A percentile compares a stretch with the other conserved stretches of the same genome.
These are phyloP conservation scores for Drosophila kepulauana DNA, from an alignment of 1,140 invertebrate genomes.

Conservation along the genomic window DNA sequence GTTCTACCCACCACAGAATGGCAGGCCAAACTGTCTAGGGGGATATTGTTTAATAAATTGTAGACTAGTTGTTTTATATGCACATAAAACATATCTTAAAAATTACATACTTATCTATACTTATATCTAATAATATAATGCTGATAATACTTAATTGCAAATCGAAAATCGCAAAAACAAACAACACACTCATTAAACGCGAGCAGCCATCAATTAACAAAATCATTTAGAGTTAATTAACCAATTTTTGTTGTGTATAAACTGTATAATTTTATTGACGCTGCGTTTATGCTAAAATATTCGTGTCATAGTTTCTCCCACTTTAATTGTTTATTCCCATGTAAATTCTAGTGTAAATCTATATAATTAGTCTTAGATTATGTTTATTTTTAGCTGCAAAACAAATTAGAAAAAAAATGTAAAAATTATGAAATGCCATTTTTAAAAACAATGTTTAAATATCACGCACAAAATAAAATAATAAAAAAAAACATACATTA, in stretches of 20 bases:
- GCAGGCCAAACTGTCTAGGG: conserved; percentile 80
- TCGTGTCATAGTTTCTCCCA: conserved; percentile 53
- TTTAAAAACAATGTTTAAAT: conserved; percentile 50
- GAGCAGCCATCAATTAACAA: conserved; percentile 39
- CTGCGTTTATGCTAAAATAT: conserved; percentile 49
- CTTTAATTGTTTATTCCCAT: conserved; percentile 28
- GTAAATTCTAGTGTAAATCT: conserved; percentile 56
- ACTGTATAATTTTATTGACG: conserved; percentile 35
- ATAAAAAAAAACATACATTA: background rate
- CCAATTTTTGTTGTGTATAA: conserved; percentile 5
- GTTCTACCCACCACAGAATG: conserved; percentile 77
- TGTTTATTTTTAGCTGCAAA: conserved; percentile 17
- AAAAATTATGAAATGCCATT: conserved; percentile 26
- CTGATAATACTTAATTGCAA: conserved; percentile 33
- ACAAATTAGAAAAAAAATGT: conserved; percentile 21
- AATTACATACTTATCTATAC: conserved; percentile 13
- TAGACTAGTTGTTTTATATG: conserved; percentile 49
- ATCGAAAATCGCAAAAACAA: conserved; percentile 4
- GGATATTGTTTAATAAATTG: conserved; percentile 54
- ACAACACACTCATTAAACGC: conserved; percentile 15
- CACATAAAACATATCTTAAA: conserved; percentile 44
- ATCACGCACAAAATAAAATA: conserved; percentile 30
- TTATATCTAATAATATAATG: conserved; percentile 13
- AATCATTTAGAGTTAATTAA: conserved; percentile 35
- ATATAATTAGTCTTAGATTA: conserved; percentile 64